Base-by-base conservation (phyloP, 2,113 vertebrate species). In the Halcyon senegalensis region DNA sequence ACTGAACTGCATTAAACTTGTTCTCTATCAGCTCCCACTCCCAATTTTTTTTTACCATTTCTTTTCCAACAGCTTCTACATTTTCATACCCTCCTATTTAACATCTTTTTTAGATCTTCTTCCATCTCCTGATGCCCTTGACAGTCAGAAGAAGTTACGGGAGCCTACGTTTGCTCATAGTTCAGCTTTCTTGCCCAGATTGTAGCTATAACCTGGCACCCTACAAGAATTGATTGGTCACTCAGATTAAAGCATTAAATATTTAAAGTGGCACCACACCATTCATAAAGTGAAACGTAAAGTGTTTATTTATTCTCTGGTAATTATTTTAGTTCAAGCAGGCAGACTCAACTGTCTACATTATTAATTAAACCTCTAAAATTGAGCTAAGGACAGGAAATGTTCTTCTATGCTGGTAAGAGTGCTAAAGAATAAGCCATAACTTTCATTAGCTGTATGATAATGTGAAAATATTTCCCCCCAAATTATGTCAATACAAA, bases 251-350 rank as follows among this genome's bases (percentile, higher is more conserved):
- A 96, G 55, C 4, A 37, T 79, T 87, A 88, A 75, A 93, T 92
- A 96, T 90, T 97, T 96, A 96, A 96, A 96, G 59, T 31, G 88
- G 55, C 91, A 97, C 93, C 91, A 93, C 41, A 58, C 77, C 68
- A 97, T 92, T 97, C 84, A 96, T 62, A 87, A 96, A 94, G 79
- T 44, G 84, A 93, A 95, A 91, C 2, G 4, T 86, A 90, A 96
- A 97, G 84, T 89, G 75, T 96, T 97, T 96, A 87, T 92, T 97
- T 97, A 94, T 76, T 88, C 84, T 88, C 67, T 91, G 95, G 72
- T 97, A 97, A 94, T 97, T 97, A 91, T 97, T 96, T 87, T 86
- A 96, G 69, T 59, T 62, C 94, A 88, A 92, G 80, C 72, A 97
- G 63, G 58, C 72, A 97, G 96, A 93, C 77, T 87, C 86, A 91